phyloP scores from a whole-genome alignment of 2,888 invertebrate genomes.

The Lucinisca nassula region DNA sequence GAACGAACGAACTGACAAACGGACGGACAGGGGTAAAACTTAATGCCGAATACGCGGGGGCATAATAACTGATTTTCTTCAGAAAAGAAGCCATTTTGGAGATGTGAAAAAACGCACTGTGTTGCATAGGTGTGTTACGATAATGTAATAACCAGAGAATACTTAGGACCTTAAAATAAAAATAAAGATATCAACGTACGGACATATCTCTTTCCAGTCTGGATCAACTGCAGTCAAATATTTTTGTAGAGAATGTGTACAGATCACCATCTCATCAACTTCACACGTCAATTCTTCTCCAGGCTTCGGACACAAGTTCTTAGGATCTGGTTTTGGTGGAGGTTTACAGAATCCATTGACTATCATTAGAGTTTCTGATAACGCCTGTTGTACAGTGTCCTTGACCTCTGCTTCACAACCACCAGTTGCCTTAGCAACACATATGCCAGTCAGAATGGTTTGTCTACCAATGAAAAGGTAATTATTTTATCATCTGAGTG shows the following conservation, averaged over 20 bases:
- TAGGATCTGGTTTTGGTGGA: slow-evolving; percentile 26
- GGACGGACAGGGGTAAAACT: no score
- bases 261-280: slow-evolving; percentile 18
- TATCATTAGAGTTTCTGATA: not conserved
- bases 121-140: no score
- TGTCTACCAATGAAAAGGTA: no score
- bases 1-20: no score
- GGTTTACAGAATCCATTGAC: slow-evolving; percentile 28
- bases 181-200: not conserved
- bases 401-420: slow-evolving; percentile 30
- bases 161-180: no score
- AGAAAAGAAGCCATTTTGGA: no score
- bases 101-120: no score
- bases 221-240: not conserved
- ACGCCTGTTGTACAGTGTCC: not conserved
- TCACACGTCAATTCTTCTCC: slow-evolving; percentile 12
- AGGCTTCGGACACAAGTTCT: slow-evolving; percentile 16
- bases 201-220: not conserved
- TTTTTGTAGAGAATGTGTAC: slow-evolving; percentile 8
- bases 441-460: not conserved
- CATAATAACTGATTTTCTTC: no score
- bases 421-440: slow-evolving; percentile 14
- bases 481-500: no score
- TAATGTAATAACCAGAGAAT: no score
- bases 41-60: no score